Evolutionary conservation across 2,113 vertebrate genomes (phyloP), one percentile per base, ranked within the genome.

Genomic region (Herpetotheres cachinnans): DNA sequence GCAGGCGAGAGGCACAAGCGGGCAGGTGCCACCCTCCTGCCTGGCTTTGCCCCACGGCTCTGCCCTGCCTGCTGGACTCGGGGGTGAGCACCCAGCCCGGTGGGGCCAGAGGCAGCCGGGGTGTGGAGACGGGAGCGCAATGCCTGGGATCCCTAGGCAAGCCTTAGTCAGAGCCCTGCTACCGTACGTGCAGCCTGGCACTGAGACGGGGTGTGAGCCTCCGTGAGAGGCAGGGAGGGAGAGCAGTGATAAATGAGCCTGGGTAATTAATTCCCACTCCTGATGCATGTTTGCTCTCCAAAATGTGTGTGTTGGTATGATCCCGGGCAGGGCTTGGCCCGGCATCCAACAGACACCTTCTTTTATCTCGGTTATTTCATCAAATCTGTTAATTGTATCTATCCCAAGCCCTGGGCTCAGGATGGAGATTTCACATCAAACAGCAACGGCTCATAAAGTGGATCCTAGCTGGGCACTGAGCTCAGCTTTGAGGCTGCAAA

Each of bases 131-230:
- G 49, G 47, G n/a, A 69, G 27, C 9, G 0, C 0, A 4, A 55
- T 88, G 29, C 82, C 71, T 52, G 50, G n/a, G 38, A 83, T 90
- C 40, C 76, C 50, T 20, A 4, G 50, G 70, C 66, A 70, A 88
- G 50, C 74, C 81, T 91, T 91, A 71, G 61, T 91, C 84, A 91
- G 81, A 91, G 81, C 73, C 30, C 59, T 67, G 47, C 50, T 91
- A 44, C 77, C 2, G 30, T 95, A 95, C 36, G 70, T 92, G 94
- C 94, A 90, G 76, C 71, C 67, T 93, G 72, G 81, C 90, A 94
- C 76, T 90, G 84, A 80, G 78, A 66, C 0, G 8, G 81, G 67
- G 63, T 20, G 52, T 32, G 86, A 91, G 76, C 67, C 29, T 92
- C 32, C 3, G 5, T 47, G 47, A 90, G 59, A 93, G 63, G 46